Conservation (phyloP, 2,888 invertebrate species). For the Dryobota labecula region DNA sequence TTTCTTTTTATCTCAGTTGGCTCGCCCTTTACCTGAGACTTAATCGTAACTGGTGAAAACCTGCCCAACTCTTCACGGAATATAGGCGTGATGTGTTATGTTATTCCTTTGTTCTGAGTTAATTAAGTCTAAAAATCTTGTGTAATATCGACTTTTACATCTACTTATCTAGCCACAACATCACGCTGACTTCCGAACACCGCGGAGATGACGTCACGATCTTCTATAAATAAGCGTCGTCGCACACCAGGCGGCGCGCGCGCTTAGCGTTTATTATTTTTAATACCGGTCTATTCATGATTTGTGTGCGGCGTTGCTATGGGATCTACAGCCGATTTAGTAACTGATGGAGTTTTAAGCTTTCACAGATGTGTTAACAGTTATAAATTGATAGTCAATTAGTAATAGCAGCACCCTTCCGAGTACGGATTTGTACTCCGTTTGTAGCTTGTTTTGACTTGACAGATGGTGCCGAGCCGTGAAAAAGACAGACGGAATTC, state of each 20-base stretch:
- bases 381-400: background rate
- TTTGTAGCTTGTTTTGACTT: background rate
- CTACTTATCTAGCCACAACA: conserved; percentile 3
- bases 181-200: conserved; percentile 10
- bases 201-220: conserved; percentile 37
- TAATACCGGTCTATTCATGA: conserved; percentile 49
- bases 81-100: too few species aligned
- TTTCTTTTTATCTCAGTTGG: too few species aligned
- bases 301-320: conserved; percentile 54
- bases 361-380: conserved; percentile 21
- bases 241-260: conserved; percentile 38
- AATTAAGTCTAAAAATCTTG: background rate
- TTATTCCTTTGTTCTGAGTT: too few species aligned
- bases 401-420: background rate
- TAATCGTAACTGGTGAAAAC: too few species aligned
- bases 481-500: too few species aligned
- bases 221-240: conserved; percentile 59
- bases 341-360: background rate
- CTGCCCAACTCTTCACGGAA: too few species aligned
- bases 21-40: too few species aligned
- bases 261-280: conserved; percentile 51
- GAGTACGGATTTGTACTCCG: too few species aligned
- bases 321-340: conserved; percentile 33
- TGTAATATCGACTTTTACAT: background rate
- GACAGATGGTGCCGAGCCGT: too few species aligned